Conservation (phyloP, 1,140 invertebrate genomes). For the Drosophila kohkoa region DNA sequence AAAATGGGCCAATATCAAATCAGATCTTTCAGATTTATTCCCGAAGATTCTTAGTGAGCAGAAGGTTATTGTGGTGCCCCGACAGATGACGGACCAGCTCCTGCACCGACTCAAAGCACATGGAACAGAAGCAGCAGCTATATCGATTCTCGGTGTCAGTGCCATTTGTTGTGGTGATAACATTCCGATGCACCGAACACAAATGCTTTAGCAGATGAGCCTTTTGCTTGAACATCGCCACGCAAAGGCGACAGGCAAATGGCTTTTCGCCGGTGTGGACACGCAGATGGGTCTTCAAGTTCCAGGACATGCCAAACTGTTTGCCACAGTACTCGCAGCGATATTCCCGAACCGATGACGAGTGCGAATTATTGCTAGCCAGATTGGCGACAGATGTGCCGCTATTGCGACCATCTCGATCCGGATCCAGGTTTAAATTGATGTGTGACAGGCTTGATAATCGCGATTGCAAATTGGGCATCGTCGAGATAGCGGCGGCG, state of each 20-base stretch:
- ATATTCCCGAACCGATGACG: conserved; percentile 90
- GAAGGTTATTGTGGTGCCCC: conserved; percentile 93
- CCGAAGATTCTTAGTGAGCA: conserved; percentile 93
- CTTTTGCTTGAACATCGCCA: conserved; percentile 95
- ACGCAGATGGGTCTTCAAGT: conserved; percentile 93
- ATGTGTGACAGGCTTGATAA: conserved; percentile 77
- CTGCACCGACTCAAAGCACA: conserved; percentile 92
- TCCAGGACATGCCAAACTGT: conserved; percentile 96
- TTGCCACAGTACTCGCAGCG: conserved; percentile 94
- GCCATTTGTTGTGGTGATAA: conserved; percentile 90
- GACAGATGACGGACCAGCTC: conserved; percentile 93
- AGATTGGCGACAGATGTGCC: conserved; percentile 57
- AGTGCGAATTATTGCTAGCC: conserved; percentile 63
- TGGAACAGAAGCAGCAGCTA: conserved; percentile 93
- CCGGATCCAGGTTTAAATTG: conserved; percentile 66
- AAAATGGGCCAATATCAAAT: conserved; percentile 36
- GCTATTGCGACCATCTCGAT: conserved; percentile 57
- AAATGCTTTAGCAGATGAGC: conserved; percentile 93
- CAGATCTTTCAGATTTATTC: conserved; percentile 86
- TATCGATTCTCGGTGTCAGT: conserved; percentile 90
- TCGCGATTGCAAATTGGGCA: conserved; percentile 78
- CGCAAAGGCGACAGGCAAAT: conserved; percentile 93
- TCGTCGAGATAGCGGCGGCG: conserved; percentile 66
- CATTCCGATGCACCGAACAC: conserved; percentile 93
- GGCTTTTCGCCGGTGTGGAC: conserved; percentile 95